Percentiles rank a stretch among this genome's conserved stretches.
Evolutionary conservation across 2,888 invertebrate species (phyloP).

Genomic region (Strigamia transsilvanica): DNA sequence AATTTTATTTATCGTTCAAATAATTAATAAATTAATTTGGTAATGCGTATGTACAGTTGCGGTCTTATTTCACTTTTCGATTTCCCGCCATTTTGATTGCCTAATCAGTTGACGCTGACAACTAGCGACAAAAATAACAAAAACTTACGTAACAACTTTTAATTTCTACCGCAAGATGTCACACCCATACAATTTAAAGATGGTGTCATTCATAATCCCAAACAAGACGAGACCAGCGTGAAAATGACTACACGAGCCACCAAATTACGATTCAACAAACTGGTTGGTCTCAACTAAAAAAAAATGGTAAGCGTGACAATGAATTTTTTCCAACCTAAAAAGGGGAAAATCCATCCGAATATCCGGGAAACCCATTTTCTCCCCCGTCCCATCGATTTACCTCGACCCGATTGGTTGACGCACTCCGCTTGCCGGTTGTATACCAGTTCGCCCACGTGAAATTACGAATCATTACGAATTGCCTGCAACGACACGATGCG

Average conservation of each 20-base stretch:
- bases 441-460: not conserved
- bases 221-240: not conserved
- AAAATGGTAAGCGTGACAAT: not conserved
- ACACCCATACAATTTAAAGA: not conserved
- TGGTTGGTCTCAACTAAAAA: not conserved
- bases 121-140: too few relatives aligned
- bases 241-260: not conserved
- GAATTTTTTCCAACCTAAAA: not conserved
- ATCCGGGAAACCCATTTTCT: not conserved
- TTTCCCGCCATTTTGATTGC: too few relatives aligned
- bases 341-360: not conserved
- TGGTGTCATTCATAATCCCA: not conserved
- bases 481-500: not conserved
- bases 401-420: not conserved
- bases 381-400: not conserved
- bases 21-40: not conserved
- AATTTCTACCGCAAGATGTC: not conserved
- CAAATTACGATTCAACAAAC: not conserved
- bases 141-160: not conserved
- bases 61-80: too few relatives aligned
- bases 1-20: slow-evolving; percentile 8
- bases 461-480: not conserved
- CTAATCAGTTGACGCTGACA: too few relatives aligned
- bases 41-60: too few relatives aligned
- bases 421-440: not conserved